Conservation (phyloP, 2,888 invertebrate species). For the Leptinotarsa peninsularis region DNA sequence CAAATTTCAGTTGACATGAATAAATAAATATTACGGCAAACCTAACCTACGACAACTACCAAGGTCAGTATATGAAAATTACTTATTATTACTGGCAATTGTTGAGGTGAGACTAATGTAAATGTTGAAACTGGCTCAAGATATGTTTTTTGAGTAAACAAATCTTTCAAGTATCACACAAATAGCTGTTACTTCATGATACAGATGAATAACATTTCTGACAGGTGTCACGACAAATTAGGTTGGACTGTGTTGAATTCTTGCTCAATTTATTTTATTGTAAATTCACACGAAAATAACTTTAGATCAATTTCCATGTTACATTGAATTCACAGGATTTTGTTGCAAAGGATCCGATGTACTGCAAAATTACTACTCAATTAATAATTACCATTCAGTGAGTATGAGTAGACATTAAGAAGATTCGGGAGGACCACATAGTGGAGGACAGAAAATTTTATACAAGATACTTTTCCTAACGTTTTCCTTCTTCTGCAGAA, state of each 20-base stretch:
- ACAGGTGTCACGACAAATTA: constrained; percentile 14
- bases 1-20: constrained; percentile 20
- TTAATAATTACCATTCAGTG: too few species aligned
- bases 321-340: too few species aligned
- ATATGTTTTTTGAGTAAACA: constrained; percentile 64
- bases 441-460: too few species aligned
- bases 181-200: constrained; percentile 49
- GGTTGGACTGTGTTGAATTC: background rate
- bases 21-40: constrained; percentile 18
- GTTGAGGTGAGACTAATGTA: constrained; percentile 24
- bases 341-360: too few species aligned
- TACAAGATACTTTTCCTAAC: too few species aligned
- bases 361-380: too few species aligned
- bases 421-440: too few species aligned
- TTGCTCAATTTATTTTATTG: background rate
- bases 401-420: too few species aligned
- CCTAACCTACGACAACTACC: constrained; percentile 19
- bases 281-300: background rate
- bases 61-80: constrained; percentile 1
- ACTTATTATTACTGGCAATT: constrained; percentile 22
- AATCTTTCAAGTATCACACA: constrained; percentile 60
- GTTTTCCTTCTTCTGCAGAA: too few species aligned
- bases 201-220: constrained; percentile 10
- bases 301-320: too few species aligned
- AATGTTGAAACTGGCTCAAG: constrained; percentile 64